phyloP scores from a whole-genome alignment of 2,797 vertebrate genomes.

The Lagocephalus sceleratus region DNA sequence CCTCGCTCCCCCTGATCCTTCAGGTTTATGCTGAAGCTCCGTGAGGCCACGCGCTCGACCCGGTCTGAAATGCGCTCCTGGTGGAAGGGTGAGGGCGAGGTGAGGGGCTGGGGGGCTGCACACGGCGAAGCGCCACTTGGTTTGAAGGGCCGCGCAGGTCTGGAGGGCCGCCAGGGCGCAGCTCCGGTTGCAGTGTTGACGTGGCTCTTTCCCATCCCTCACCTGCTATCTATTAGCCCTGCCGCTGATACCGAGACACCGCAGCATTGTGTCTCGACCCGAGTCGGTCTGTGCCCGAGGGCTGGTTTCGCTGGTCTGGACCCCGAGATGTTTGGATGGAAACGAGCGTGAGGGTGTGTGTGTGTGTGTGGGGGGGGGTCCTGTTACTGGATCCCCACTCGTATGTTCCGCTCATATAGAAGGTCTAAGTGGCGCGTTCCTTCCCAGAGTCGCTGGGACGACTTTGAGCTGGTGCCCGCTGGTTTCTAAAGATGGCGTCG shows the following conservation, averaged over 20 bases:
- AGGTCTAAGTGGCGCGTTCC: background rate
- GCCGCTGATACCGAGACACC: constrained; percentile 26
- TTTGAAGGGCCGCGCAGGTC: constrained; percentile 46
- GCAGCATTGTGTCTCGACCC: constrained; percentile 18
- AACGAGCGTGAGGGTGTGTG: background rate
- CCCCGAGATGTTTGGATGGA: constrained; percentile 12
- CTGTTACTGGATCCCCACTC: constrained; percentile 17
- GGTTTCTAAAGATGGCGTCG: background rate
- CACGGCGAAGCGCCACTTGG: constrained; percentile 46
- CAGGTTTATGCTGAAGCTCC: no score
- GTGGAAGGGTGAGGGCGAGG: constrained; percentile 15
- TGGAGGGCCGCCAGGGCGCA: constrained; percentile 51
- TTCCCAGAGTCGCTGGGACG: background rate
- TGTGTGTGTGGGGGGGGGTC: no score
- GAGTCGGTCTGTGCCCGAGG: constrained; percentile 8
- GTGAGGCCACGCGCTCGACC: no score
- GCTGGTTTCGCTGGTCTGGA: constrained; percentile 29
- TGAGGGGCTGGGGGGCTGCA: constrained; percentile 2
- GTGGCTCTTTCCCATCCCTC: constrained; percentile 59
- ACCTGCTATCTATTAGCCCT: constrained; percentile 61
- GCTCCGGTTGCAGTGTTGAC: constrained; percentile 59
- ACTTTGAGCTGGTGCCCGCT: background rate
- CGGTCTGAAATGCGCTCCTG: no score
- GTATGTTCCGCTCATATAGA: background rate
- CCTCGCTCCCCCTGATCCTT: no score